phyloP scores from a whole-genome alignment of 2,113 vertebrate genomes.

The Erinaceus europaeus region DNA sequence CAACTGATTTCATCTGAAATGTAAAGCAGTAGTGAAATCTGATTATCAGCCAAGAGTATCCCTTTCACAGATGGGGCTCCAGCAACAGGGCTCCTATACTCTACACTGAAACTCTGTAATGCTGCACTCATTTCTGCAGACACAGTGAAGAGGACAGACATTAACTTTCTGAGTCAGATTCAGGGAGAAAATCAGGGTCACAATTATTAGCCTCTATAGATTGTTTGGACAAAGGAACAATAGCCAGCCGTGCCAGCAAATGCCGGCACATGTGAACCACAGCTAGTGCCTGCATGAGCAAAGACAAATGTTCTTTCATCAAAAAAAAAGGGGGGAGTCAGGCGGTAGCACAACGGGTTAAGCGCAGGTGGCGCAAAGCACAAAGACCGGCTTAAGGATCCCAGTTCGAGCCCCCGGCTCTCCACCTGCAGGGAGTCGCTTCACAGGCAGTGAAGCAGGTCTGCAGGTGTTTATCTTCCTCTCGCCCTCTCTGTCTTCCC shows the following conservation, averaged over 20 bases:
- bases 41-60: constrained; percentile 28
- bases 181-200: constrained; percentile 10
- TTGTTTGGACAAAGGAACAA: constrained; percentile 53
- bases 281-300: neutral
- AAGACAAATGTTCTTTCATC: neutral
- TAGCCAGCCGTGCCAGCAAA: constrained; percentile 46
- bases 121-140: constrained; percentile 11
- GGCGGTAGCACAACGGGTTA: too few species aligned
- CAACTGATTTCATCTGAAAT: constrained; percentile 38
- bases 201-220: constrained; percentile 55
- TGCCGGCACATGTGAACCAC: neutral
- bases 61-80: constrained; percentile 18
- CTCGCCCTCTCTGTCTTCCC: too few species aligned
- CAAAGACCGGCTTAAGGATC: too few species aligned
- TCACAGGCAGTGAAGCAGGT: too few species aligned
- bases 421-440: too few species aligned
- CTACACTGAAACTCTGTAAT: neutral
- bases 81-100: neutral
- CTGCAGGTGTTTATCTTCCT: too few species aligned
- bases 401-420: too few species aligned
- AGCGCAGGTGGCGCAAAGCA: too few species aligned
- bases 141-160: neutral
- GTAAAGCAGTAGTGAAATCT: constrained; percentile 28
- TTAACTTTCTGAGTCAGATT: constrained; percentile 38
- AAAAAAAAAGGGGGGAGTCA: too few species aligned